Base-by-base conservation (phyloP, 2,113 vertebrate genomes). In the Limnothrissa miodon region DNA sequence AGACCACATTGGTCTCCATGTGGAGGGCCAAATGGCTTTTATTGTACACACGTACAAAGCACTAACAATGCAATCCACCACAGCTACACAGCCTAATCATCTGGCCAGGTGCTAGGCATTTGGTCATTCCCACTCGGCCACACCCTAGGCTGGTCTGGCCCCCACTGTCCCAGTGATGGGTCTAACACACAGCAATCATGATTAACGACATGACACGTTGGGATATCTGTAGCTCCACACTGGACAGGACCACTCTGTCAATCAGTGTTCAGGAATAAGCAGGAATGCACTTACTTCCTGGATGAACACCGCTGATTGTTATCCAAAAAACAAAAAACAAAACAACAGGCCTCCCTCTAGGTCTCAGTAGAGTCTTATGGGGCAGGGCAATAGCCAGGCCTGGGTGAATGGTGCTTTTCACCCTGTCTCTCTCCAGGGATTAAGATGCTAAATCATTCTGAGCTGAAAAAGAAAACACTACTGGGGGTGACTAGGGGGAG, bases 381-480 rank as follows among this genome's bases (percentile, higher is more conserved):
- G n/a, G 5, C n/a, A 17, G 66, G 25, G 66, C 29, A 74, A 36
- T 13, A 74, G 66, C 66, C 29, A 36, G 33, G 66, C 66, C 81
- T 66, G 46, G 79, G 90, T 82, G 87, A 66, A 90, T 62, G 56
- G 42, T 90, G 90, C 66, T 93, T 91, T 93, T 93, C 93, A 81
- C 89, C 90, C 88, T 82, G 89, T 90, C 91, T 92, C 91, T 92
- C 91, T 93, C 89, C 83, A 82, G 87, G 91, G 91, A 93, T 94
- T 93, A 93, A 56, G 3, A 88, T 83, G 89, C 85, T 86, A 91
- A 87, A 82, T 87, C 89, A 90, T 89, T 86, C 89, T 84, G 92
- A 88, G 88, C 86, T 90, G 87, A 86, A 87, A 93, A 92, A 93
- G 88, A 92, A 93, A 93, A 93, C 93, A 94, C 83, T 29, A 36